These are phyloP conservation scores for Lampropteryx suffumata DNA, from an alignment of 2,888 invertebrate species.

Conservation along the genomic window DNA sequence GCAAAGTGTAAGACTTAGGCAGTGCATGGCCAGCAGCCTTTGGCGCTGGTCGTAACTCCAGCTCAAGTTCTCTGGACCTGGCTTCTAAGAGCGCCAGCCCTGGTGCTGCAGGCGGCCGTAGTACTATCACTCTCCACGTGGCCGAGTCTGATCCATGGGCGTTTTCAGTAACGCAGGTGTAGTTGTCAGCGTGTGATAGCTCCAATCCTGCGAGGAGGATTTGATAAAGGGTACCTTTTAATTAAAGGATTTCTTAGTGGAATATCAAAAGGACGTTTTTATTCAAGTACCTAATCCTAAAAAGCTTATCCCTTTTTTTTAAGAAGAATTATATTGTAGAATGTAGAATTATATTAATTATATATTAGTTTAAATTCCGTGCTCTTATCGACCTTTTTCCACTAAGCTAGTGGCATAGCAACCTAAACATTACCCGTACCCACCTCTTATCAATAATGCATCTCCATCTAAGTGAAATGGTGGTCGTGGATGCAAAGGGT, in stretches of 20 bases:
- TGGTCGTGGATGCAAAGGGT: conserved; percentile 85
- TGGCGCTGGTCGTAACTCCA: conserved; percentile 65
- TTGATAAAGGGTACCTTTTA: too few relatives aligned
- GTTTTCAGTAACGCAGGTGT: conserved; percentile 91
- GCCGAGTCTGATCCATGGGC: conserved; percentile 92
- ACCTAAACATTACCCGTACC: too few relatives aligned
- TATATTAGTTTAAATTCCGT: too few relatives aligned
- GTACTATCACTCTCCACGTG: conserved; percentile 89
- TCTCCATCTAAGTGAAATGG: conserved; percentile 86
- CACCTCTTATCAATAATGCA: conserved; percentile 86
- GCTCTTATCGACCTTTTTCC: too few relatives aligned
- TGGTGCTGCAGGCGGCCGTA: conserved; percentile 88
- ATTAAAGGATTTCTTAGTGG: too few relatives aligned
- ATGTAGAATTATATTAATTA: too few relatives aligned
- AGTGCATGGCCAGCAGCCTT: conserved; percentile 70
- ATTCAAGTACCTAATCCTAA: too few relatives aligned
- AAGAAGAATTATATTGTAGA: too few relatives aligned
- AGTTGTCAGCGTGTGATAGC: conserved; percentile 89
- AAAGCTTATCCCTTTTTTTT: too few relatives aligned
- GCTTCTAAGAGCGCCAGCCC: conserved; percentile 83
- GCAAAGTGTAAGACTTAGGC: conserved; percentile 85
- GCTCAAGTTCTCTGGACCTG: conserved; percentile 66
- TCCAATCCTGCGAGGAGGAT: conserved; percentile 83
- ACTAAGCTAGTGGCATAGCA: too few relatives aligned
- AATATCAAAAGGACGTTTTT: too few relatives aligned